phyloP scores from a whole-genome alignment of 2,888 invertebrate genomes.

The Biston stratarius region DNA sequence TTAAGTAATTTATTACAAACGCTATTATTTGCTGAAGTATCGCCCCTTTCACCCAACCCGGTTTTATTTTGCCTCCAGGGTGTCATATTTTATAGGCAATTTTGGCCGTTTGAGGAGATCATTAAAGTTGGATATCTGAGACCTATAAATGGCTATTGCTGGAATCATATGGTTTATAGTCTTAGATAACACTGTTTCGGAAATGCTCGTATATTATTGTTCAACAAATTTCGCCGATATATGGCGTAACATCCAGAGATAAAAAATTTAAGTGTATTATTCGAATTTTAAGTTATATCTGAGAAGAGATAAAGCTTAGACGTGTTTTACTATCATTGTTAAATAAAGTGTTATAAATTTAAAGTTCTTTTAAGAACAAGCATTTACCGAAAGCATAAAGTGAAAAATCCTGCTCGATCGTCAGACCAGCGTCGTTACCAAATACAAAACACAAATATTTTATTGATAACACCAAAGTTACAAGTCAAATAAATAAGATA shows the following conservation, averaged over 20 bases:
- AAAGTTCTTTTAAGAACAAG: too few species aligned
- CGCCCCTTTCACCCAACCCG: constrained; percentile 20
- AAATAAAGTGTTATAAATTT: too few species aligned
- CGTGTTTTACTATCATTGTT: too few species aligned
- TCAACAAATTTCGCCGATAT: background rate
- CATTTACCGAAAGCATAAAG: too few species aligned
- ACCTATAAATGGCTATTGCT: constrained; percentile 31
- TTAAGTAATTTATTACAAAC: background rate
- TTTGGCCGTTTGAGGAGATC: constrained; percentile 47
- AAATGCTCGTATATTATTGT: constrained; percentile 6
- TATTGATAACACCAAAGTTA: too few species aligned
- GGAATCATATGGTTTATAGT: constrained; percentile 33
- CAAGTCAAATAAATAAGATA: too few species aligned
- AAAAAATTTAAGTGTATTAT: too few species aligned
- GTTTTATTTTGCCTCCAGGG: constrained; percentile 36
- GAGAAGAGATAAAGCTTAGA: too few species aligned
- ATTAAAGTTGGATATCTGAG: constrained; percentile 51
- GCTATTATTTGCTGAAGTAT: constrained; percentile 13
- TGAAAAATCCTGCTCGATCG: too few species aligned
- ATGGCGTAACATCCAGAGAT: background rate
- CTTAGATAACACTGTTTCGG: constrained; percentile 15
- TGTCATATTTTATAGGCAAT: constrained; percentile 56
- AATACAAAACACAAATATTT: too few species aligned
- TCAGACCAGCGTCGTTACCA: too few species aligned
- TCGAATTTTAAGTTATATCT: too few species aligned